Conservation (phyloP, 64 coral and sea anemone species). For the Porites australiensis region DNA sequence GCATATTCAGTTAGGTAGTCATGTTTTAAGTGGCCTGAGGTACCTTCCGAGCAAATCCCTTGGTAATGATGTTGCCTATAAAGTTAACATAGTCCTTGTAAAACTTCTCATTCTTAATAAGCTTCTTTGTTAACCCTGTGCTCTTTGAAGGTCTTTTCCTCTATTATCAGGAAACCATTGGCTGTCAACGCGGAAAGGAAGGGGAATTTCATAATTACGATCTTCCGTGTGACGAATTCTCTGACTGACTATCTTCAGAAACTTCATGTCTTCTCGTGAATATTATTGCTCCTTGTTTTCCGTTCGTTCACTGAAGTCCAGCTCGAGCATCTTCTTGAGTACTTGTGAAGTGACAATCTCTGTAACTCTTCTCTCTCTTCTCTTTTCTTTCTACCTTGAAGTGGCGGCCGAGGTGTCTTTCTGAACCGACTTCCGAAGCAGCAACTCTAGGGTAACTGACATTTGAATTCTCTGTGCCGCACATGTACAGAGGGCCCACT, state of each 20-base stretch:
- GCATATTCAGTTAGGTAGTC: too few species aligned
- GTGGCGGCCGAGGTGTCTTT: background rate
- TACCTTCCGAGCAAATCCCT: background rate
- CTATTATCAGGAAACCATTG: background rate
- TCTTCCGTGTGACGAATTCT: background rate
- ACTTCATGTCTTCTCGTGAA: conserved; percentile 17
- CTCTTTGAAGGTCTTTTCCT: too few species aligned
- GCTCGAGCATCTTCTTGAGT: conserved; percentile 65
- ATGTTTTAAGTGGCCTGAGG: too few species aligned
- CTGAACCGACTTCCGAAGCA: conserved; percentile 10
- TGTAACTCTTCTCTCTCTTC: conserved; percentile 40
- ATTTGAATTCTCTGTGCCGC: background rate
- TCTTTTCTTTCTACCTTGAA: conserved; percentile 49
- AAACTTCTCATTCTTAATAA: too few species aligned
- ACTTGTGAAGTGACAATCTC: conserved; percentile 43
- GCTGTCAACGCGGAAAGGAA: conserved; percentile 17
- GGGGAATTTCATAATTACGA: conserved; percentile 30
- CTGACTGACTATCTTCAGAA: background rate
- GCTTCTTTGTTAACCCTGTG: too few species aligned
- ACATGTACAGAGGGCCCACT: conserved; percentile 28
- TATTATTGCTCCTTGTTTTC: conserved; percentile 6
- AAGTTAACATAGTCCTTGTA: too few species aligned
- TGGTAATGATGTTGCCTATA: background rate
- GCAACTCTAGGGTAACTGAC: conserved; percentile 33
- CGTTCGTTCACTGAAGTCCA: conserved; percentile 44